Conservation (phyloP, 2,113 vertebrate genomes). For the Hylia prasina region DNA sequence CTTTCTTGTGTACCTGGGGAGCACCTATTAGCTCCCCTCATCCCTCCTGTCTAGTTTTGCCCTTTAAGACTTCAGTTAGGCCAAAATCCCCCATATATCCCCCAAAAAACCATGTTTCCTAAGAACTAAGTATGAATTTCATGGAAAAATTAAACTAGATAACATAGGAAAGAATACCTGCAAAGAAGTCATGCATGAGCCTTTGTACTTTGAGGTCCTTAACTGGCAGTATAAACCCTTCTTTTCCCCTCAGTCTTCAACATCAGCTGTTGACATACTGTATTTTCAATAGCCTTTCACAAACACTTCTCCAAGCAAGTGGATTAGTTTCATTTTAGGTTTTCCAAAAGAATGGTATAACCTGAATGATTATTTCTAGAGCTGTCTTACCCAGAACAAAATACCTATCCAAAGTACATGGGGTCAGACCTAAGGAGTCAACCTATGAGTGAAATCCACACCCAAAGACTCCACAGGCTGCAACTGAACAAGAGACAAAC, state of each 20-base stretch:
- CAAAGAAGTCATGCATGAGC: not conserved
- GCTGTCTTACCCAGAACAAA: not conserved
- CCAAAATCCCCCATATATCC: not conserved
- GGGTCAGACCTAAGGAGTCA: not conserved
- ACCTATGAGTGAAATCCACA: rapidly evolving
- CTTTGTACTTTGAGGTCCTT: not conserved
- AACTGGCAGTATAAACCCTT: not conserved
- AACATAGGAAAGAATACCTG: not conserved
- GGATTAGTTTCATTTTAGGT: not conserved
- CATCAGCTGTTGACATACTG: not conserved
- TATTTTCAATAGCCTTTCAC: not conserved
- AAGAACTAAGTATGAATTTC: not conserved
- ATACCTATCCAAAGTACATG: not conserved
- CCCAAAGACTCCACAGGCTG: rapidly evolving
- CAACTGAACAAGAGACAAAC: rapidly evolving
- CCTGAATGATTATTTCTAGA: not conserved
- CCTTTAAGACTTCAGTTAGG: not conserved
- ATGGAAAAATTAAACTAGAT: not conserved
- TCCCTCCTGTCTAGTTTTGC: not conserved
- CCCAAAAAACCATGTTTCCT: not conserved
- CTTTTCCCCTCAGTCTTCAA: not conserved
- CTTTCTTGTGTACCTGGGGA: not conserved
- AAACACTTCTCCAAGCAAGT: not conserved
- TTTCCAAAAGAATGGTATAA: not conserved
- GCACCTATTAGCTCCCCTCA: not conserved